Conservation (phyloP, 2,113 vertebrate species). For the Cottus gobio region DNA sequence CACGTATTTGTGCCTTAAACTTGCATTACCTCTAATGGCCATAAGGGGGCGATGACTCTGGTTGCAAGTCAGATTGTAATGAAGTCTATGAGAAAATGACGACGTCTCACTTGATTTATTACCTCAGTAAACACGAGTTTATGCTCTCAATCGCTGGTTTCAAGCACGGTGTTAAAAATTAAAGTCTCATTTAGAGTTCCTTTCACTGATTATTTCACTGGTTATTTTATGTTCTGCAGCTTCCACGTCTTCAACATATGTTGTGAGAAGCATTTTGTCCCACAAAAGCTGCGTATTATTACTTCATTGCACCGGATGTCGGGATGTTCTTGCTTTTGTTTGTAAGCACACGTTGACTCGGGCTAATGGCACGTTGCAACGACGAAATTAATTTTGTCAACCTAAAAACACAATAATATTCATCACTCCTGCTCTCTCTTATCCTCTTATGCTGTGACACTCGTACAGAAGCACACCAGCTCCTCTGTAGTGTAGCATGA, state of each 20-base stretch:
- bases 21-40: no score
- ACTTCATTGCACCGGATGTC: not conserved
- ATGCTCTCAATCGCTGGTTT: no score
- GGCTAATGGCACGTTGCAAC: not conserved
- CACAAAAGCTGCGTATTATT: not conserved
- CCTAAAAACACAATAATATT: constrained; percentile 5
- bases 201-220: no score
- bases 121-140: no score
- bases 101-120: no score
- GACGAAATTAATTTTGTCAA: constrained; percentile 32
- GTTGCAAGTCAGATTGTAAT: no score
- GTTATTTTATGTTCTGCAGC: not conserved
- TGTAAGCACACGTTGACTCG: not conserved
- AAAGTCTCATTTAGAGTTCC: no score
- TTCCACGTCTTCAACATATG: not conserved
- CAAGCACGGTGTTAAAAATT: no score
- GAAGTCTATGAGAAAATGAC: no score
- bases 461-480: not conserved
- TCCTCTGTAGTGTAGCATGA: constrained; percentile 27
- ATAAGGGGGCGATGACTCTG: no score
- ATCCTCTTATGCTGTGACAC: constrained; percentile 25
- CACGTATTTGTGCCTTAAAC: no score
- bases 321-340: not conserved
- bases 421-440: constrained; percentile 17
- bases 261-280: not conserved